Evolutionary conservation across 2,113 vertebrate species (phyloP), one percentile per base, ranked within the genome.

Genomic region (Capreolus pygargus): DNA sequence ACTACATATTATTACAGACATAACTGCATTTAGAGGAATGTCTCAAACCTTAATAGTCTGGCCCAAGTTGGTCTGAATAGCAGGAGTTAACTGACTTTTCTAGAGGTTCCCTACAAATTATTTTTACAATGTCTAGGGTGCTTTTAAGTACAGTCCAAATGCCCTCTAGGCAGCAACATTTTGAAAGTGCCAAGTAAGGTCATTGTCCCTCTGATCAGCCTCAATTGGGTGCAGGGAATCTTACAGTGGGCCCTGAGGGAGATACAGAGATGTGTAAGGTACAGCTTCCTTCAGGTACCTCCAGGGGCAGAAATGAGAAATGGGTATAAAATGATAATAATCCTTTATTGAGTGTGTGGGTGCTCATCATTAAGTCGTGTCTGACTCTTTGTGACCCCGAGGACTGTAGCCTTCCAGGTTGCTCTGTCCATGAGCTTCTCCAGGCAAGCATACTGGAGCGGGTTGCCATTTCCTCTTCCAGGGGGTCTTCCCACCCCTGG

Each of bases 141-240:
- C 2, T 28, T 57, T 76, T 6, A 85, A 95, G 30, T 86, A 58
- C 27, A 84, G 50, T 67, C 15, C 6, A 78, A 86, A 52, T 57
- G 17, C 45, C 7, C 16, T 16, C 13, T 33, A n/a, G 15, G 16
- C 2, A 8, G 13, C 7, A 67, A 8, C 7, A 89, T 92, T 92
- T 74, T 67, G 4, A 47, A 92, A 95, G 15, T 83, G 19, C 14
- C 19, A 97, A 76, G 43, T 67, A 74, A 64, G 36, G 7, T 47
- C n/a, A 91, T 1, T 67, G 57, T 30, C n/a, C 5, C 13, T 50
- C 45, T 58, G 21, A 54, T 70, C 91, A 50, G 6, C 16, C 12
- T 47, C 1, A 4, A 7, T 61, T 2, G 0, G 1, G 16, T 64
- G 1, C 15, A 54, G 1, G 15, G 15, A 21, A 8, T 27, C 6